Percentiles rank a stretch among this genome's conserved stretches.
phyloP scores from a whole-genome alignment of 2,113 vertebrate species.

The Cynoglossus semilaevis region DNA sequence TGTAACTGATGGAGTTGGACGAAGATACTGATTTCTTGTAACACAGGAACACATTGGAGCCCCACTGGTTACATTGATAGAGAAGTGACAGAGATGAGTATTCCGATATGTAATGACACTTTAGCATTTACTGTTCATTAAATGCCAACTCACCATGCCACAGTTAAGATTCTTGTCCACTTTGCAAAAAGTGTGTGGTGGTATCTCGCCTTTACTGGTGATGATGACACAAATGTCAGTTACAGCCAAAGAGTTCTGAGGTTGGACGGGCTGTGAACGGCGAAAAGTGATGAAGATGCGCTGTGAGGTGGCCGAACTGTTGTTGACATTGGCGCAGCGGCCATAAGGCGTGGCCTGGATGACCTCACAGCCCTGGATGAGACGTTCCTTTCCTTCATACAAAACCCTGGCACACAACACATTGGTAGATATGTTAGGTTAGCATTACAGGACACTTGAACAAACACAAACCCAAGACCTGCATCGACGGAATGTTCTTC shows the following conservation, averaged over 20 bases:
- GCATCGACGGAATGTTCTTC: too few species aligned
- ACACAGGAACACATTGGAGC: slow-evolving; percentile 95
- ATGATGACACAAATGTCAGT: slow-evolving; percentile 96
- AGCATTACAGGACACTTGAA: background rate
- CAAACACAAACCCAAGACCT: too few species aligned
- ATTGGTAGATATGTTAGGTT: background rate
- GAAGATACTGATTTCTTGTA: slow-evolving; percentile 98
- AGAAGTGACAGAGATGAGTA: background rate
- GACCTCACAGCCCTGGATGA: slow-evolving; percentile 93
- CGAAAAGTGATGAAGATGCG: slow-evolving; percentile 95
- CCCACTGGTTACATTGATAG: slow-evolving; percentile 81
- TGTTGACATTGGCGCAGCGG: slow-evolving; percentile 97
- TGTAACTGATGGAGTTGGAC: slow-evolving; percentile 94
- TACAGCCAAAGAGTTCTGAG: slow-evolving; percentile 93
- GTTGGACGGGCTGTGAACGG: slow-evolving; percentile 80
- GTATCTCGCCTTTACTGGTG: slow-evolving; percentile 93
- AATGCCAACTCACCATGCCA: slow-evolving; percentile 84
- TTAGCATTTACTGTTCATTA: fast-evolving
- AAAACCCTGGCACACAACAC: slow-evolving; percentile 79
- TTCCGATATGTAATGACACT: background rate
- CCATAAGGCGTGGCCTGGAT: slow-evolving; percentile 94
- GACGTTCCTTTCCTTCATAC: slow-evolving; percentile 92
- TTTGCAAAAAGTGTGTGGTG: slow-evolving; percentile 97
- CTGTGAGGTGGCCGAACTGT: slow-evolving; percentile 90
- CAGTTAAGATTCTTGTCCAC: slow-evolving; percentile 98